phyloP scores from a whole-genome alignment of 2,113 vertebrate genomes.

The Pipra filicauda region DNA sequence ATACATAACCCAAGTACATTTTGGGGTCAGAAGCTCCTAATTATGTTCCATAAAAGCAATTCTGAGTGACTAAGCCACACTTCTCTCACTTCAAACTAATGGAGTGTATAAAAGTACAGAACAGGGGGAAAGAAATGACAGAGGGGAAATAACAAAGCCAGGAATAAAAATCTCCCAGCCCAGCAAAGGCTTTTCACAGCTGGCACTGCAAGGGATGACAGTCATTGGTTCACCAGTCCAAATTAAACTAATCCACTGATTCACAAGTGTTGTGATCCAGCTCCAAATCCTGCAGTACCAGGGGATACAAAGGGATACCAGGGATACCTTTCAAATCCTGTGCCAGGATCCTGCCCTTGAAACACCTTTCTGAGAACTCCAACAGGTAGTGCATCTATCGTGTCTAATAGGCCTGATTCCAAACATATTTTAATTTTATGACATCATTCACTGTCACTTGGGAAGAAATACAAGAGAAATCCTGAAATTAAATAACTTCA shows the following conservation, averaged over 20 bases:
- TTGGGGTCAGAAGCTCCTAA: not conserved
- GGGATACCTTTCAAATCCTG: not conserved
- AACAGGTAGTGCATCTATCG: not conserved
- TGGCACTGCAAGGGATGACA: not conserved
- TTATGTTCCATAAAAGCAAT: not conserved
- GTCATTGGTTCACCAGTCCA: not conserved
- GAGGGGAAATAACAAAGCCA: not conserved
- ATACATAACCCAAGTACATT: not conserved
- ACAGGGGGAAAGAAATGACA: no score
- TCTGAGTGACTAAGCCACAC: not conserved
- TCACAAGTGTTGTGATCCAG: accelerated
- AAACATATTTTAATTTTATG: not conserved
- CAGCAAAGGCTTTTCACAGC: not conserved
- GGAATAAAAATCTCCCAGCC: not conserved
- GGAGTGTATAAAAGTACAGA: no score
- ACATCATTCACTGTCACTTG: not conserved
- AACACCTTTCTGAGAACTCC: not conserved
- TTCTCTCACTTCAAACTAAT: not conserved
- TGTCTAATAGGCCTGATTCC: not conserved
- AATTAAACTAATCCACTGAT: not conserved
- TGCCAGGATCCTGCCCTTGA: not conserved
- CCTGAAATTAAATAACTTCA: not conserved
- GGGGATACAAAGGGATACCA: not conserved
- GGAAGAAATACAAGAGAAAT: not conserved
- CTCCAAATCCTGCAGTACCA: not conserved